Base-by-base conservation (phyloP, 2,113 vertebrate species). In the Malurus melanocephalus region DNA sequence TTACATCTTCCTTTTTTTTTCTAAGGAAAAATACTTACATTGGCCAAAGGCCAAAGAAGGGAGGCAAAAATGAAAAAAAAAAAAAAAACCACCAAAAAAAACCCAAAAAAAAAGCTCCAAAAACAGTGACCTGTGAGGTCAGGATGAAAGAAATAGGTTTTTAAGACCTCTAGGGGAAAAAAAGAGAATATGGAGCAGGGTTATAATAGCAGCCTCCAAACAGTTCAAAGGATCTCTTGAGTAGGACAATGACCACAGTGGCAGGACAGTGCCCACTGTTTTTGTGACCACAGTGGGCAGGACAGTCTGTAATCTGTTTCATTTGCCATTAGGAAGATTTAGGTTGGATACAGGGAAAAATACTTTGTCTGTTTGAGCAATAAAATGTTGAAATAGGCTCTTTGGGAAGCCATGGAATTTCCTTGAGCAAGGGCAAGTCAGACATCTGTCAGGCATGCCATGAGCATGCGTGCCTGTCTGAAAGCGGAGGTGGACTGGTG, bases 291-390 rank as follows among this genome's bases (percentile, higher is more conserved):
- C 1, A 2, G 35, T 46, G 40, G 20, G 23, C 48, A 93, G 71
- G 84, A 79, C 66, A 93, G 38, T 22, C 67, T 92, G 59, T 87
- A 87, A 72, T 79, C 80, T 79, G 38, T 82, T 94, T 88, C 21
- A 79, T 92, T 90, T 88, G 92, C 80, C 78, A 69, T 5, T 43
- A 62, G 66, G 38, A 87, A 92, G 78, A 90, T 92, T 88, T 76
- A 85, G 71, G 46, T 84, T 79, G 66, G 80, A 90, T 88, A 68
- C 46, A 21, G 74, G 45, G 66, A 15, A 49, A 92, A 93, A 79
- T 88, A 79, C 93, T 94, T 94, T 92, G 71, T 88, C 80, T 94
- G 80, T 22, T 66, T 92, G 91, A 93, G 87, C 80, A 81, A 65
- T 94, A 88, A 94, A 86, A 68, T 73, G 84, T 90, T 87, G 80